phyloP scores from a whole-genome alignment of 2,888 invertebrate species.

The Dione vanillae region DNA sequence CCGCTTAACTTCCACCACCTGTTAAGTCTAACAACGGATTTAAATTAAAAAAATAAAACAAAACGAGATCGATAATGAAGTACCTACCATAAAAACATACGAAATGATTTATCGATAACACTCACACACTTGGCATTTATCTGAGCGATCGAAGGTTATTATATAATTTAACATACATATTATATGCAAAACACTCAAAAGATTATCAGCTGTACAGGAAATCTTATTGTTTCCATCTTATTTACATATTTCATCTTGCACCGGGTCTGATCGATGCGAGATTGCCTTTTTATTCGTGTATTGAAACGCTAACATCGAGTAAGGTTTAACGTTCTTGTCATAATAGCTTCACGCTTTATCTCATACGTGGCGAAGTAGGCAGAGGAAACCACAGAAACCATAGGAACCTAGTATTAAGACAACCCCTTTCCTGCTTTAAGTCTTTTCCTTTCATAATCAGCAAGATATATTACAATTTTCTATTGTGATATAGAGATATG shows the following conservation, averaged over 20 bases:
- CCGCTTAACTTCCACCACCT: constrained; percentile 21
- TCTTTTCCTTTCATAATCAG: constrained; percentile 20
- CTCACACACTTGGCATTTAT: constrained; percentile 26
- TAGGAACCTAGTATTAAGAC: too few species aligned
- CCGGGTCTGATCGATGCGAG: constrained; percentile 60
- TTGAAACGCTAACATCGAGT: constrained; percentile 69
- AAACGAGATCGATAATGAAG: constrained; percentile 5
- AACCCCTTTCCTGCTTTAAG: too few species aligned
- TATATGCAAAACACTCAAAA: constrained; percentile 48
- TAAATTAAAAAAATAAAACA: constrained; percentile 5
- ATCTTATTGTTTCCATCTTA: constrained; percentile 73
- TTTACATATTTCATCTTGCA: constrained; percentile 76
- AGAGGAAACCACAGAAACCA: too few species aligned
- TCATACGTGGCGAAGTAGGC: too few species aligned
- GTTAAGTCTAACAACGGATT: constrained; percentile 12
- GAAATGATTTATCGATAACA: constrained; percentile 27
- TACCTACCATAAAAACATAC: constrained; percentile 16
- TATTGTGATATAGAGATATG: too few species aligned
- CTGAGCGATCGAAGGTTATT: constrained; percentile 18
- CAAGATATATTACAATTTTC: too few species aligned
- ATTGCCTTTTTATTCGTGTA: constrained; percentile 61
- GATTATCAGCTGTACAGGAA: constrained; percentile 73
- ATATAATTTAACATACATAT: constrained; percentile 22
- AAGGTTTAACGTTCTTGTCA: constrained; percentile 34
- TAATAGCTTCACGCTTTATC: too few species aligned